phyloP scores from a whole-genome alignment of 2,797 vertebrate genomes.

The Bucorvus abyssinicus region DNA sequence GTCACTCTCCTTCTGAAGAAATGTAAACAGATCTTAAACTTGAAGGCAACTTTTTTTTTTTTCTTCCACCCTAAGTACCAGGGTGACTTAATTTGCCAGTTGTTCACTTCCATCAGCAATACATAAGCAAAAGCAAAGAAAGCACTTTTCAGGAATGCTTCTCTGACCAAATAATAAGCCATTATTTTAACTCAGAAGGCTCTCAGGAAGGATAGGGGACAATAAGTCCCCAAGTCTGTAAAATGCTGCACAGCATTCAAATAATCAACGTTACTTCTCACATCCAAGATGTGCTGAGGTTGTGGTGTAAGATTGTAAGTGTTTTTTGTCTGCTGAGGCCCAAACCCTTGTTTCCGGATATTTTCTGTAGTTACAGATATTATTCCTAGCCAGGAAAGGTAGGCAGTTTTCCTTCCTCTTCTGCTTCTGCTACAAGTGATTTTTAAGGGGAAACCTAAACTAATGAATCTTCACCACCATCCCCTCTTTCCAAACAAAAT shows the following conservation, averaged over 20 bases:
- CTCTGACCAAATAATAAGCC: conserved; percentile 23
- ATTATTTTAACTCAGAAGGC: not conserved
- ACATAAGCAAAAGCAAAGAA: conserved; percentile 23
- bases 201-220: not conserved
- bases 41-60: not conserved
- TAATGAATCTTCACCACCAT: not conserved
- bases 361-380: not conserved
- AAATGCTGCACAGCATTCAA: not conserved
- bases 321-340: not conserved
- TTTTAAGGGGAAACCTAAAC: not conserved
- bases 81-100: conserved; percentile 39
- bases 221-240: not conserved
- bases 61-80: not conserved
- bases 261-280: not conserved
- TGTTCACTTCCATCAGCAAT: conserved; percentile 50
- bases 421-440: not conserved
- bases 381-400: not conserved
- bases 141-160: conserved; percentile 28
- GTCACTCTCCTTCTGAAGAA: not conserved
- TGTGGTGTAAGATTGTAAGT: not conserved
- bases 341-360: not conserved
- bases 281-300: not conserved
- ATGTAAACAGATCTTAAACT: conserved; percentile 1
- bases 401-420: not conserved
- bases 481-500: not conserved